A percentile compares a stretch with the other conserved stretches of the same genome.
Evolutionary conservation across 2,888 invertebrate genomes (phyloP).

Genomic region (Eupithecia insigniata): DNA sequence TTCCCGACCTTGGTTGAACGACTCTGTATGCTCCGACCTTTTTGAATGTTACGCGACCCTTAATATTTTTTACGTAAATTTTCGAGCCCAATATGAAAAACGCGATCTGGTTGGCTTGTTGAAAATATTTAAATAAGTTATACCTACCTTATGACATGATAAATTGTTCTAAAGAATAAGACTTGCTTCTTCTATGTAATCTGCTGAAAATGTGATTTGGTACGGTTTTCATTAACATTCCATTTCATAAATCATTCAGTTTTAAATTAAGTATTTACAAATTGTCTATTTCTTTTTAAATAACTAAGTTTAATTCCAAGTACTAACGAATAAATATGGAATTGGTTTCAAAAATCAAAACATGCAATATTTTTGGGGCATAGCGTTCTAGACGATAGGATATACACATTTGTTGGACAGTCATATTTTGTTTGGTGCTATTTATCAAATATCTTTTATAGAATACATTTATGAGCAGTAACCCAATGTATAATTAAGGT

Average conservation of each 20-base stretch:
- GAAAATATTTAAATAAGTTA: conserved; percentile 8
- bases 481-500: not conserved
- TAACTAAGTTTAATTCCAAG: too few relatives aligned
- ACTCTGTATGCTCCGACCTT: conserved; percentile 41
- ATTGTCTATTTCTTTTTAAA: too few relatives aligned
- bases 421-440: not conserved
- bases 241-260: too few relatives aligned
- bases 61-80: conserved; percentile 39
- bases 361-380: not conserved
- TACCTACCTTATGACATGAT: not conserved
- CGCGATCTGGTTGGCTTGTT: conserved; percentile 19
- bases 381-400: not conserved
- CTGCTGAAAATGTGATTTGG: not conserved
- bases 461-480: not conserved
- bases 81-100: conserved; percentile 24
- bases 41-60: conserved; percentile 33
- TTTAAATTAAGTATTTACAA: too few relatives aligned
- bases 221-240: not conserved
- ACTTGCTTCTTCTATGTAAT: not conserved
- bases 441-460: not conserved
- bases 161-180: not conserved
- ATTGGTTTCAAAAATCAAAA: not conserved
- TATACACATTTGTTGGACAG: not conserved
- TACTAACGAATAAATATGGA: too few relatives aligned
- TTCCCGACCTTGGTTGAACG: conserved; percentile 51